Conservation (phyloP, 2,113 vertebrate genomes). For the Aramus guarauna region DNA sequence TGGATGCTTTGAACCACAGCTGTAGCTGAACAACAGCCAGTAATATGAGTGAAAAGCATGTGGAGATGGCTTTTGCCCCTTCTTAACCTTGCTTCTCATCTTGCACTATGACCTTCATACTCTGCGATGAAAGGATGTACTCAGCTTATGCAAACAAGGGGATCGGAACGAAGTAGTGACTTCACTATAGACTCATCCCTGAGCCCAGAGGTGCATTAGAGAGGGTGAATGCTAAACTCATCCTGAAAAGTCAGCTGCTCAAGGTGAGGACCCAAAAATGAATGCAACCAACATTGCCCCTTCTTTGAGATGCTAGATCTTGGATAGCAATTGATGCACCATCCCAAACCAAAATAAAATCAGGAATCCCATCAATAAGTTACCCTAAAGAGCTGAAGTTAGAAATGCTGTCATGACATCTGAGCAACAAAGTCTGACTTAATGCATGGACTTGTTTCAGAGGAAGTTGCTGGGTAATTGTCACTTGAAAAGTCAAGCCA, state of each 20-base stretch:
- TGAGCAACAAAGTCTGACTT: neutral
- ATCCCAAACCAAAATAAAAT: neutral
- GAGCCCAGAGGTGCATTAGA: neutral
- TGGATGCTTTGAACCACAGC: neutral
- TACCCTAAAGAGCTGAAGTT: neutral
- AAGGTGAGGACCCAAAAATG: neutral
- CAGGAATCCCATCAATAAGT: neutral
- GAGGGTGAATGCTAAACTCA: neutral
- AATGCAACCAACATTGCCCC: neutral
- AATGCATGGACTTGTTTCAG: neutral
- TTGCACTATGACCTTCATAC: neutral
- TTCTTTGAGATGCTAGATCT: neutral
- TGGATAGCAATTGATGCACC: neutral
- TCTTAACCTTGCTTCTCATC: neutral
- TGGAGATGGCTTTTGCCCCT: neutral
- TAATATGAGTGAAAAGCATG: neutral
- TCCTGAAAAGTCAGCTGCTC: neutral
- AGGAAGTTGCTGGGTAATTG: neutral
- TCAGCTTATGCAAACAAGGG: neutral
- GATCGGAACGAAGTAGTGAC: accelerated
- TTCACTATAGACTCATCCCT: neutral
- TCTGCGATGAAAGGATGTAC: neutral
- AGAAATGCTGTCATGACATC: neutral
- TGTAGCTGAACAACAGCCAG: neutral
- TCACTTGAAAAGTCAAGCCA: neutral